Base-by-base conservation (phyloP, 1,140 invertebrate species). In the Apis mellifera region DNA sequence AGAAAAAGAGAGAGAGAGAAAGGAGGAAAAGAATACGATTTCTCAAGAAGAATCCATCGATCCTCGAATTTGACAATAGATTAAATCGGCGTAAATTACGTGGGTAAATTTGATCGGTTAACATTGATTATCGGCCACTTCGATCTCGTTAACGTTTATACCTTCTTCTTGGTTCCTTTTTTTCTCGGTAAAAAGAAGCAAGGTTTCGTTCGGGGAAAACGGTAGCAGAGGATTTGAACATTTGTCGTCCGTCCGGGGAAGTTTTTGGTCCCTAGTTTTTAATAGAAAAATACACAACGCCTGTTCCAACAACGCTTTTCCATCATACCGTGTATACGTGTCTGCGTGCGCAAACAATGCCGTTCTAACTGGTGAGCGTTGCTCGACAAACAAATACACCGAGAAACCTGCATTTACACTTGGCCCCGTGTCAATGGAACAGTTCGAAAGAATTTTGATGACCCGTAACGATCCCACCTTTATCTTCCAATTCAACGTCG, bases 391-490 rank as follows among this genome's bases (percentile, higher is more conserved):
- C 75, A 83, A 85, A 83, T 84, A 83, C 75, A 82, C 62, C 12
- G 50, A 65, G 71, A 65, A 71, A 73, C 71, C 59, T 79, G 55
- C 75, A 84, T 85, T 78, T 83, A 85, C 73, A 82, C 75, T 69
- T 65, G 69, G 52, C 50, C 52, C 69, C 57, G 59, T 57, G 71
- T 82, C 78, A 80, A 80, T 86, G 60, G 72, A 23, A 75, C 71
- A 80, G 75, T 71, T 74, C 64, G 65, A 80, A 84, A 76, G 76
- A 86, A 79, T 84, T 86, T 68, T 75, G 76, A 80, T 84, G 62
- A 80, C 42, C 48, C 80, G 17, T 76, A 50, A 84, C 79, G 52
- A 68, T 21, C 32, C 11, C 19, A 55, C 54, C 54, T 72, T 82
- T 78, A 72, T 62, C 60, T 78, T 59, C 11, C 76, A 60, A 83